Evolutionary conservation across 1,140 invertebrate genomes (phyloP).

Genomic region (Sinonovacula constricta): DNA sequence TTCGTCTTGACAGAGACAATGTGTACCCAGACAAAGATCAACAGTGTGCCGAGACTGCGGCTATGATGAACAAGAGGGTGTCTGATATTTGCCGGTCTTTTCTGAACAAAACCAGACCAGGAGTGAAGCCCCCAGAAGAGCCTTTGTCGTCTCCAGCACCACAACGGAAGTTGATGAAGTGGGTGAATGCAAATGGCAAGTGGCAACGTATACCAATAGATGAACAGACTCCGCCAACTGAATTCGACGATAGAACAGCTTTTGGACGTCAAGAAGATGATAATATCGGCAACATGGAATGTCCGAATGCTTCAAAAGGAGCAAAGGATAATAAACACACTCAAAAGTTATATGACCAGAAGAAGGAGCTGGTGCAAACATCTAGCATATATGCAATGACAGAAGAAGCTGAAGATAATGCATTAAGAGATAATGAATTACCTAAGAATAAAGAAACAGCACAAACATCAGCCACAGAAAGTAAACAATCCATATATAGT

Average conservation of each 20-base stretch:
- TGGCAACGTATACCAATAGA: constrained; percentile 41
- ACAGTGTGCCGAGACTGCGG: not conserved
- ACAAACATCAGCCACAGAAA: no score
- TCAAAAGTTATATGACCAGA: not conserved
- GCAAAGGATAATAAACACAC: not conserved
- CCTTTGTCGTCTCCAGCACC: constrained; percentile 24
- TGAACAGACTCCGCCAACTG: not conserved
- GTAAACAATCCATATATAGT: no score
- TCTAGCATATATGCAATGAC: not conserved
- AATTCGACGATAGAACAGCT: no score
- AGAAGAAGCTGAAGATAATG: not conserved
- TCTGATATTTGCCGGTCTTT: constrained; percentile 42
- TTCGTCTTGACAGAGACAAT: constrained; percentile 10
- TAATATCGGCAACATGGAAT: not conserved
- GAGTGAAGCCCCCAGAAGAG: not conserved
- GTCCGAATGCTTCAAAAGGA: not conserved
- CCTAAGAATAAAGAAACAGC: no score
- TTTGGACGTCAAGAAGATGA: no score
- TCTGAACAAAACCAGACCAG: constrained; percentile 28
- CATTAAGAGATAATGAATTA: no score
- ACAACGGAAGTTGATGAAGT: constrained; percentile 44
- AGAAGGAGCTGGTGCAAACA: no score
- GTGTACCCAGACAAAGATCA: not conserved
- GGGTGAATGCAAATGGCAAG: constrained; percentile 40
- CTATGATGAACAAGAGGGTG: constrained; percentile 17